A percentile compares a stretch with the other conserved stretches of the same genome.
Conservation (phyloP, 2,888 invertebrate species). For the Drosophila stalkeri region DNA sequence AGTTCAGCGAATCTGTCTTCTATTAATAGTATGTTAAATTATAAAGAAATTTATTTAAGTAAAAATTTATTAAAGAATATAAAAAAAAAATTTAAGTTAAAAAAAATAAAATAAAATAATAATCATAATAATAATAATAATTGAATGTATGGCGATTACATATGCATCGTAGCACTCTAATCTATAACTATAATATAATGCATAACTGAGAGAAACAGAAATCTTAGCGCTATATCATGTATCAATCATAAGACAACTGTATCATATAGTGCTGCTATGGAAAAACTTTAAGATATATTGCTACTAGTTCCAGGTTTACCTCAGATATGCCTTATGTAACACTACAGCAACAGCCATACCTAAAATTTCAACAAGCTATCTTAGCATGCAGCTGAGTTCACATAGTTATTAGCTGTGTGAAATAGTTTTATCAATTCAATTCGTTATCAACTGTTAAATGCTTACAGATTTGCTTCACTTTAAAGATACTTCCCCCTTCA, state of each 20-base stretch:
- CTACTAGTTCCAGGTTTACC: background rate
- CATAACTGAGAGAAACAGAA: background rate
- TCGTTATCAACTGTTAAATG: background rate
- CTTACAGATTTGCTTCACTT: conserved; percentile 4
- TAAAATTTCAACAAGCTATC: background rate
- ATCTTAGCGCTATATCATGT: background rate
- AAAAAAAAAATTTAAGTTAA: background rate
- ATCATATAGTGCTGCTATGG: background rate
- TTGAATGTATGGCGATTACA: no score
- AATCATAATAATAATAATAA: no score
- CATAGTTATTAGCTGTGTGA: background rate
- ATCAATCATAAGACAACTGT: background rate
- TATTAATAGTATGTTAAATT: no score
- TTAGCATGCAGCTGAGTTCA: background rate
- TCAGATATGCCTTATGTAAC: no score
- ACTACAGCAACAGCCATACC: background rate
- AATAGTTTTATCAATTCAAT: background rate
- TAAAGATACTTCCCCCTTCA: background rate
- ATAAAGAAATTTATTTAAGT: no score
- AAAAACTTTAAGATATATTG: background rate
- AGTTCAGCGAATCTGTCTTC: no score
- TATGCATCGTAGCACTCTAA: no score
- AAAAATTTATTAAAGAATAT: background rate
- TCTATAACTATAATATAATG: no score
- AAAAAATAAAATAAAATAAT: no score